Evolutionary conservation across 2,113 vertebrate species (phyloP), one percentile per base, ranked within the genome.

Genomic region (Microcebus tavaratra): DNA sequence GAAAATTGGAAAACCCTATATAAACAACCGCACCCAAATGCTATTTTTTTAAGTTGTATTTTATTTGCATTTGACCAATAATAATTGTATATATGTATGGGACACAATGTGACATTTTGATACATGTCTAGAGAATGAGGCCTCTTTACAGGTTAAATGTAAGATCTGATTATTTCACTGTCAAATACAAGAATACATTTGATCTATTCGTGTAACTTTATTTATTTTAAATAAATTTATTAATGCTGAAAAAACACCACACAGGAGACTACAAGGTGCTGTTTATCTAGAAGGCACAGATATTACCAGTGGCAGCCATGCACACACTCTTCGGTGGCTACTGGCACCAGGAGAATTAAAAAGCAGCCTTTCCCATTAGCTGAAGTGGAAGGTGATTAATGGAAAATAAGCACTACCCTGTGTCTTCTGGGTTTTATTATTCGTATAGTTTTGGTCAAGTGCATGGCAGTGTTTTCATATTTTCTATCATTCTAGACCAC

Each of bases 141-240:
- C 6, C 68, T 95, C 53, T 67, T 42, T 85, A 81, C 65, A 65
- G 67, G 85, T 45, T 45, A 90, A 81, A 57, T 68, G 4, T 53
- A 95, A 87, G 25, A 48, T 93, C 27, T 67, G 68, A 72, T 95
- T 84, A 95, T 67, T 95, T 95, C 70, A 73, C 65, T 63, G 21
- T 53, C 65, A 90, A 93, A 65, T 27, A 95, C 18, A 95, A 92
- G 42, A 72, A 80, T 12, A 94, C 85, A 86, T 88, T 48, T 78
- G 72, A 72, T 45, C 73, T 42, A 68, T 36, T 92, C 82, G 73
- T 50, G 31, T 55, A 81, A 81, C 68, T 86, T 88, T 65, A 67
- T 91, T 93, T 83, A 85, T 48, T 96, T 82, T 94, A 94, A 88
- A 68, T 55, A 83, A 81, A 83, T 89, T 4, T 96, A 86, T 61